A percentile compares a stretch with the other conserved stretches of the same genome.
Conservation (phyloP, 2,113 vertebrate species). For the Pavo muticus region DNA sequence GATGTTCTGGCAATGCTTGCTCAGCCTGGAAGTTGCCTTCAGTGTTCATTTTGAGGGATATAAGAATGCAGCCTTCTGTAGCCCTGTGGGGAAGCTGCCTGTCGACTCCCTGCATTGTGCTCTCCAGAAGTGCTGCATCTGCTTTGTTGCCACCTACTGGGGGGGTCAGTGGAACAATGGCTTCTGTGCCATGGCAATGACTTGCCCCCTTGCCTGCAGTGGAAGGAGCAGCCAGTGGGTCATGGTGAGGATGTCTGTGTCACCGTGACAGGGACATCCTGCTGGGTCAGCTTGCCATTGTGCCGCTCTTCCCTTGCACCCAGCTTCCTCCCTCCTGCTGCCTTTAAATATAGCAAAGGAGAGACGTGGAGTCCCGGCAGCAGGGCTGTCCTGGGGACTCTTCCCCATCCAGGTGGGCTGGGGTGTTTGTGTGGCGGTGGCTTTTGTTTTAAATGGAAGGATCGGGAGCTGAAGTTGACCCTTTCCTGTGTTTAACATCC, state of each 20-base stretch:
- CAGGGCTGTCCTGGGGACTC: accelerated
- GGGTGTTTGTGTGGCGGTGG: accelerated
- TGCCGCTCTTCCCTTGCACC: constrained; percentile 17
- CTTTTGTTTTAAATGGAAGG: neutral
- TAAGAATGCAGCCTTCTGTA: neutral
- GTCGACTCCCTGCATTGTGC: neutral
- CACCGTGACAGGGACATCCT: constrained; percentile 17
- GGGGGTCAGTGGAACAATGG: neutral
- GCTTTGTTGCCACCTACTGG: neutral
- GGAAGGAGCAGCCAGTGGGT: neutral
- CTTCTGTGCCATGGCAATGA: neutral
- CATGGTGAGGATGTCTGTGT: neutral
- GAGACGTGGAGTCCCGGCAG: neutral
- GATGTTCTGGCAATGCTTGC: neutral
- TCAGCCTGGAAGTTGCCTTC: neutral
- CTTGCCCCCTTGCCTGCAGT: neutral
- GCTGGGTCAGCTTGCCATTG: neutral
- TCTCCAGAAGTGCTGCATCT: neutral
- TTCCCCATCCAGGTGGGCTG: accelerated
- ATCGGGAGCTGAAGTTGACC: accelerated
- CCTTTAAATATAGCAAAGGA: constrained; percentile 8
- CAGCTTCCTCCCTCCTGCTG: constrained; percentile 25
- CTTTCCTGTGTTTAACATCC: neutral
- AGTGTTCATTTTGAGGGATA: neutral
- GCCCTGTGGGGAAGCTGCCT: too few relatives aligned